Percentiles rank a stretch among this genome's conserved stretches.
phyloP scores from a whole-genome alignment of 2,113 vertebrate genomes.

The Phainopepla nitens region DNA sequence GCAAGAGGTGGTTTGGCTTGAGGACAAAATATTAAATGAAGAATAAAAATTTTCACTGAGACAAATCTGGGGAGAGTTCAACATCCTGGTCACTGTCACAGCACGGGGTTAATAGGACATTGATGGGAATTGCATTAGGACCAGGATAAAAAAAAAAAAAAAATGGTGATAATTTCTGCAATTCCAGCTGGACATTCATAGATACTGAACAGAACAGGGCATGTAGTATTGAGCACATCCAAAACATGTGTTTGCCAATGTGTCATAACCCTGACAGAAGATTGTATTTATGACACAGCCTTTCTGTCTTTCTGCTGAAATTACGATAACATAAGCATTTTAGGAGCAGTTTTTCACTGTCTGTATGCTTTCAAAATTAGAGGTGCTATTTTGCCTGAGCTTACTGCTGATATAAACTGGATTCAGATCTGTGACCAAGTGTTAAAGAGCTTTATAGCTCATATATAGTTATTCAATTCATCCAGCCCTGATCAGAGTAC shows the following conservation, averaged over 20 bases:
- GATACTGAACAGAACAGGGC: background rate
- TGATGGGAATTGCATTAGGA: background rate
- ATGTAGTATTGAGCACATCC: background rate
- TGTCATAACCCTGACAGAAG: background rate
- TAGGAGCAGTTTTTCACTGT: background rate
- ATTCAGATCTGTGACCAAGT: background rate
- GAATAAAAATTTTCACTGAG: background rate
- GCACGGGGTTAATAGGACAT: background rate
- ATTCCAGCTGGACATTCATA: background rate
- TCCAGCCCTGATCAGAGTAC: background rate
- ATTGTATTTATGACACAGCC: background rate
- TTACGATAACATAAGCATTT: background rate
- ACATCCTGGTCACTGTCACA: background rate
- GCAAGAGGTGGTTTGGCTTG: background rate
- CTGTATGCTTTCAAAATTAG: background rate
- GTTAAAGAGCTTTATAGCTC: background rate
- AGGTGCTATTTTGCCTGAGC: background rate
- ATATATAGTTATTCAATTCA: background rate
- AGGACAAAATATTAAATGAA: background rate
- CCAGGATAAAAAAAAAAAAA: background rate
- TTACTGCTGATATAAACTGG: background rate
- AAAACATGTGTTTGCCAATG: background rate
- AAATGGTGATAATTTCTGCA: background rate
- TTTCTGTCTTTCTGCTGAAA: background rate
- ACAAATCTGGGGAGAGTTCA: background rate